Evolutionary conservation across 2,113 vertebrate genomes (phyloP).

Genomic region (Ceyx melanurus): DNA sequence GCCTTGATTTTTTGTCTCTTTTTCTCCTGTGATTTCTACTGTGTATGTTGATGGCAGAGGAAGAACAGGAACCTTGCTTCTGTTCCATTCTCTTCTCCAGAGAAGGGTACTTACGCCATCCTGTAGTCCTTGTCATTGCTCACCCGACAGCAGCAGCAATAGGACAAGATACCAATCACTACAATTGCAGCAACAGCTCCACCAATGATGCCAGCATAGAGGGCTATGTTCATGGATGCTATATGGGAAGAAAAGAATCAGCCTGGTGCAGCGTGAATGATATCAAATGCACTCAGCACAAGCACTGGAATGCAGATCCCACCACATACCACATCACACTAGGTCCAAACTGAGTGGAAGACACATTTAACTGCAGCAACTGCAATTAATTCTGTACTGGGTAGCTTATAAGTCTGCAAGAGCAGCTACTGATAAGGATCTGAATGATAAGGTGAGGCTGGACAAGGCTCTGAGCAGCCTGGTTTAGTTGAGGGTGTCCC

Average conservation of each 20-base stretch:
- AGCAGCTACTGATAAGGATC: background rate
- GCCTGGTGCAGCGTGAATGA: background rate
- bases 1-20: background rate
- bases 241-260: background rate
- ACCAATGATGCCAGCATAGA: slow-evolving; percentile 80
- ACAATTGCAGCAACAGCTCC: slow-evolving; percentile 76
- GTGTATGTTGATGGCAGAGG: background rate
- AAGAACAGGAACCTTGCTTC: background rate
- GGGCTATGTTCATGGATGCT: slow-evolving; percentile 86
- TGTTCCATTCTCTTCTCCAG: background rate
- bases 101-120: slow-evolving; percentile 68
- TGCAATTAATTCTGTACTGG: background rate
- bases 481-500: no score
- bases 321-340: background rate
- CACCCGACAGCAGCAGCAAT: slow-evolving; percentile 80
- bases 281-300: background rate
- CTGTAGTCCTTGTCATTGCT: slow-evolving; percentile 13
- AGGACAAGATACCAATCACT: slow-evolving; percentile 75
- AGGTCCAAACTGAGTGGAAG: background rate
- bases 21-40: background rate
- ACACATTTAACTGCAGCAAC: background rate
- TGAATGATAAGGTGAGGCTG: background rate
- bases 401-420: background rate
- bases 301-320: background rate
- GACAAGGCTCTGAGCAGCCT: no score